Conservation (phyloP, 2,888 invertebrate genomes). For the Bellardia bayeri region DNA sequence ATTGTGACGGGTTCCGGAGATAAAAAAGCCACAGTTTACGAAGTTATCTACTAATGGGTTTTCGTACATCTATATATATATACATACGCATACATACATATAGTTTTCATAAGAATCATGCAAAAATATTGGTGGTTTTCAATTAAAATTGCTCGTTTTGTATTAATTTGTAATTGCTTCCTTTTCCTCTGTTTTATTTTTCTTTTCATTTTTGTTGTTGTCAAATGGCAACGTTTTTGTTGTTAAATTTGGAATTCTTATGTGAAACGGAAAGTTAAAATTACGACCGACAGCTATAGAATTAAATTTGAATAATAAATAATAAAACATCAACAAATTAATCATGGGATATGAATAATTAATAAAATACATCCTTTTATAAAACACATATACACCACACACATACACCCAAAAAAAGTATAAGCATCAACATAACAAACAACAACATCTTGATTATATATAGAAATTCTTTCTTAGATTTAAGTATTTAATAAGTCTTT, state of each 20-base stretch:
- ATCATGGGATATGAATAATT: slow-evolving; percentile 42
- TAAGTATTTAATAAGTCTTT: slow-evolving; percentile 70
- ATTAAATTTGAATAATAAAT: slow-evolving; percentile 45
- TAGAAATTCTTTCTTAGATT: slow-evolving; percentile 70
- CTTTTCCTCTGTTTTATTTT: slow-evolving; percentile 19
- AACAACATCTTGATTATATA: slow-evolving; percentile 72
- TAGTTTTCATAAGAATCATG: slow-evolving; percentile 66
- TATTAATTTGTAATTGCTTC: slow-evolving; percentile 47
- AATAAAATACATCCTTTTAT: slow-evolving; percentile 33
- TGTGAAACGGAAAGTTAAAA: slow-evolving; percentile 18
- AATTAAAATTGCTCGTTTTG: slow-evolving; percentile 64
- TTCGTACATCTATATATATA: slow-evolving; percentile 53
- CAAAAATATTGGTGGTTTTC: slow-evolving; percentile 62
- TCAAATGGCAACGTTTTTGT: slow-evolving; percentile 18
- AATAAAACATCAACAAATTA: slow-evolving; percentile 27
- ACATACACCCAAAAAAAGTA: slow-evolving; percentile 60
- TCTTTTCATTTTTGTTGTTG: slow-evolving; percentile 50
- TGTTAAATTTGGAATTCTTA: slow-evolving; percentile 39
- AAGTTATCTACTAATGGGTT: slow-evolving; percentile 91
- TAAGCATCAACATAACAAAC: slow-evolving; percentile 66
- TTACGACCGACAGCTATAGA: slow-evolving; percentile 59
- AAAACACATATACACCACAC: slow-evolving; percentile 39
- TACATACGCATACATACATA: slow-evolving; percentile 25
- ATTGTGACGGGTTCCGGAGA: slow-evolving; percentile 99
- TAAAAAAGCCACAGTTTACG: slow-evolving; percentile 98